Conservation (phyloP, 2,113 vertebrate species). For the Cranoglanis bouderius region DNA sequence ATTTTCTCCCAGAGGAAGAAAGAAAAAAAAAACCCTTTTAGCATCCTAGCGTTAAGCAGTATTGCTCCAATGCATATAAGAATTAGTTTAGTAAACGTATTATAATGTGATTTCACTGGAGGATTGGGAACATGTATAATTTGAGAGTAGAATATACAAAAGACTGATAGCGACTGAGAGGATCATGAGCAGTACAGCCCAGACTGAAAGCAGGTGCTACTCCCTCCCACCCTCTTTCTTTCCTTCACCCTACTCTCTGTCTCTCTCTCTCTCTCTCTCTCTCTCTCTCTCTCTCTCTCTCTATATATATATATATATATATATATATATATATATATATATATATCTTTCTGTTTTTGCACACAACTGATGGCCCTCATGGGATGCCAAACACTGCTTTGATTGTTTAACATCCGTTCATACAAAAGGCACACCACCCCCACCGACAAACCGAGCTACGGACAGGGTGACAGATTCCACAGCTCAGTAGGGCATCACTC, state of each 20-base stretch:
- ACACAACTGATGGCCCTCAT: constrained; percentile 64
- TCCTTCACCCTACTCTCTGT: constrained; percentile 30
- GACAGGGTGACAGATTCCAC: constrained; percentile 60
- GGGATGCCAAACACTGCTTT: constrained; percentile 73
- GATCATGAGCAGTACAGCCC: not conserved
- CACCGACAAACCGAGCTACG: not conserved
- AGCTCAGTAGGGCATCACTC: constrained; percentile 29
- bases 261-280: not conserved
- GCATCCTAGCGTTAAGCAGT: not conserved
- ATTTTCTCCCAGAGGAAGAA: not conserved
- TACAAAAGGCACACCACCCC: constrained; percentile 56
- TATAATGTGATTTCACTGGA: constrained; percentile 3
- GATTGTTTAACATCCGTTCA: constrained; percentile 79
- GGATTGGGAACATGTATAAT: constrained; percentile 1
- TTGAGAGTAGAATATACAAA: not conserved
- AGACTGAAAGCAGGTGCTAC: constrained; percentile 39
- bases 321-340: too few species aligned
- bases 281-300: not conserved
- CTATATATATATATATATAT: too few species aligned
- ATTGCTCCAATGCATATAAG: not conserved
- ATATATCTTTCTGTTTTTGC: not conserved
- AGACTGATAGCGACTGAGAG: not conserved
- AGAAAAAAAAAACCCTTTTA: not conserved
- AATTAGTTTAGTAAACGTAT: not conserved
- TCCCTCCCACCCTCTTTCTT: constrained; percentile 22